These are phyloP conservation scores for Galerucella calmariensis DNA, from an alignment of 2,888 invertebrate species.

Conservation along the genomic window DNA sequence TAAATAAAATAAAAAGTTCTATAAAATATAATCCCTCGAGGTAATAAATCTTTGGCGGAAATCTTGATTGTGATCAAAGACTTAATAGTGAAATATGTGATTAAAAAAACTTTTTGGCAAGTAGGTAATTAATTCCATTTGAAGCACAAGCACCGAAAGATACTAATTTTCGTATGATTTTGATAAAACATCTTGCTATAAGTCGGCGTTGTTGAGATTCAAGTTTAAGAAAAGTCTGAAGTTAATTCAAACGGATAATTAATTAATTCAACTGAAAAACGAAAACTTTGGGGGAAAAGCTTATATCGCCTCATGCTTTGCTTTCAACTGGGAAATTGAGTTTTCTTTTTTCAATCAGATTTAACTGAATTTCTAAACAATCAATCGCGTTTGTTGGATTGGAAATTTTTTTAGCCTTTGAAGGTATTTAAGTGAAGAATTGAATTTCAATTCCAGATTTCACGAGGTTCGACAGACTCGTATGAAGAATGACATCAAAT, in stretches of 20 bases:
- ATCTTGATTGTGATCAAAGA: conserved; percentile 7
- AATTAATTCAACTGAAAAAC: conserved; percentile 38
- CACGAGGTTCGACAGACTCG: too few species aligned
- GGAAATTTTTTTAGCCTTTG: neutral
- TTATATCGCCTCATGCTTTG: conserved; percentile 25
- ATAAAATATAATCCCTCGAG: too few species aligned
- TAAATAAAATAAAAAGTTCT: too few species aligned
- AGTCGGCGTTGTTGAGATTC: conserved; percentile 32
- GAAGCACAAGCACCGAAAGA: conserved; percentile 27
- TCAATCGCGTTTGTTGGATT: conserved; percentile 3
- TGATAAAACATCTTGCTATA: conserved; percentile 30
- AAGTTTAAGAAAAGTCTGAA: conserved; percentile 28
- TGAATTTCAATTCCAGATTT: neutral
- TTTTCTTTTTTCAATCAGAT: conserved; percentile 18
- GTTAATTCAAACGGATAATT: conserved; percentile 41
- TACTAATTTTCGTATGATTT: conserved; percentile 31
- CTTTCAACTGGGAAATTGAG: conserved; percentile 17
- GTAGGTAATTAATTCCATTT: conserved; percentile 32
- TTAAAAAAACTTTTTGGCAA: conserved; percentile 19
- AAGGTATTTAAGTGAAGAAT: neutral
- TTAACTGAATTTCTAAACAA: conserved; percentile 17
- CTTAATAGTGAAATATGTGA: conserved; percentile 3
- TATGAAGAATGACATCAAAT: too few species aligned
- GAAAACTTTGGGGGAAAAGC: conserved; percentile 32
- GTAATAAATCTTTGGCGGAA: neutral